Base-by-base conservation (phyloP, 1,140 invertebrate genomes). In the Aphelinus certus region DNA sequence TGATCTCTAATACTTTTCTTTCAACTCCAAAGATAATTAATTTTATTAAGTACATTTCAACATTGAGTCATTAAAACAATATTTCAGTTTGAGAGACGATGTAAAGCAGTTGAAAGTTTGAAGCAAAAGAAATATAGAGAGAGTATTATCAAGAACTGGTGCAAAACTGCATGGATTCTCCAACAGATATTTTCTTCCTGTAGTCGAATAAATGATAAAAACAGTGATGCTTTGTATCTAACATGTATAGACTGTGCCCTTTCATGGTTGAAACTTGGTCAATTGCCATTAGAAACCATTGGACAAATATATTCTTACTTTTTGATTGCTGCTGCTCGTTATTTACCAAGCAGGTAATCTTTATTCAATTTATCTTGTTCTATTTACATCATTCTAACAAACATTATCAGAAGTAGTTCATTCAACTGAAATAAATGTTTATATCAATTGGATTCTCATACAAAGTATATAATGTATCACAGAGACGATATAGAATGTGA, bases 251-350 rank as follows among this genome's bases (percentile, higher is more conserved):
- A 88, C 66, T 87, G 86, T 62, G 56, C 82, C 7, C 73, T 85
- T 7, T 78, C 81, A 0, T 88, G 87, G 87, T 69, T 88, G 3
- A 87, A 84, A 62, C 46, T 83, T 7, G 78, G 76, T 55, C 79
- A 83, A 46, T 76, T 87, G 43, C 80, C 85, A 3, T 5, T 87
- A 0, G 84, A 88, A 3, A 76, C 81, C 3, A 84, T 78, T 1
- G 82, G 74, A 26, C 82, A 83, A 64, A 78, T 88, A 73, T 87
- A 83, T 70, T 79, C 82, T 0, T 73, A 86, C 60, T 77, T 88
- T 48, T 64, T 87, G 48, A 60, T 79, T n/a, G 84, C 86, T n/a
- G 86, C 83, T 9, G 45, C 76, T 3, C 80, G 81, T 65, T 88
- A 85, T 73, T 76, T 83, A 6, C 81, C 82, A 1, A 79, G 66